A percentile compares a stretch with the other conserved stretches of the same genome.
Evolutionary conservation across 2,797 vertebrate genomes (phyloP).

Genomic region (Sebastiscus tertius): DNA sequence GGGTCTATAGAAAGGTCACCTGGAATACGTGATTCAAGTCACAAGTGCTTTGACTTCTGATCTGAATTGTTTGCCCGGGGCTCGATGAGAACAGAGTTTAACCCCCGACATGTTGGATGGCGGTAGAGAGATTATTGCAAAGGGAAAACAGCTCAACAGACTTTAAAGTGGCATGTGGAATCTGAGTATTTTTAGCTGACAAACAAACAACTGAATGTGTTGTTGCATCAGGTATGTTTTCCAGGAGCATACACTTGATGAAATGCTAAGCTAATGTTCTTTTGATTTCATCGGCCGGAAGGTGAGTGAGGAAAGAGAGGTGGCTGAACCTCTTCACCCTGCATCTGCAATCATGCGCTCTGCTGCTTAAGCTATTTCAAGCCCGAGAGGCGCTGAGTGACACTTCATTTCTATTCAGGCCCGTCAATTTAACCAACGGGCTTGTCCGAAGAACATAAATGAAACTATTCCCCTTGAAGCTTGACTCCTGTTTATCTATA

Average conservation of each 20-base stretch:
- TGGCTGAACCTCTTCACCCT: conserved; percentile 39
- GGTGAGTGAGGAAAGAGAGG: conserved; percentile 35
- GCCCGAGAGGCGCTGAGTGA: conserved; percentile 45
- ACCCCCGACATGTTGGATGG: conserved; percentile 54
- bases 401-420: conserved; percentile 33
- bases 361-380: conserved; percentile 53
- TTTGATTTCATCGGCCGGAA: conserved; percentile 1
- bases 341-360: conserved; percentile 25
- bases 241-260: background rate
- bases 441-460: conserved; percentile 11
- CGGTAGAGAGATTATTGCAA: conserved; percentile 55
- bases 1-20: conserved; percentile 58
- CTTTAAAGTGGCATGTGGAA: conserved; percentile 49
- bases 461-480: background rate
- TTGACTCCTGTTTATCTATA: background rate
- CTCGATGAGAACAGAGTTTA: conserved; percentile 39
- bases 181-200: conserved; percentile 51
- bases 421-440: conserved; percentile 8
- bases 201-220: background rate
- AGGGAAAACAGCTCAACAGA: conserved; percentile 63
- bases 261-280: background rate
- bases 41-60: conserved; percentile 52
- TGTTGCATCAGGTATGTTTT: background rate
- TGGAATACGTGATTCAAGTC: conserved; percentile 56
- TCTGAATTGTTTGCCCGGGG: conserved; percentile 39